Base-by-base conservation (phyloP, 92 coral and sea anemone genomes). In the Epizoanthus scotinus region DNA sequence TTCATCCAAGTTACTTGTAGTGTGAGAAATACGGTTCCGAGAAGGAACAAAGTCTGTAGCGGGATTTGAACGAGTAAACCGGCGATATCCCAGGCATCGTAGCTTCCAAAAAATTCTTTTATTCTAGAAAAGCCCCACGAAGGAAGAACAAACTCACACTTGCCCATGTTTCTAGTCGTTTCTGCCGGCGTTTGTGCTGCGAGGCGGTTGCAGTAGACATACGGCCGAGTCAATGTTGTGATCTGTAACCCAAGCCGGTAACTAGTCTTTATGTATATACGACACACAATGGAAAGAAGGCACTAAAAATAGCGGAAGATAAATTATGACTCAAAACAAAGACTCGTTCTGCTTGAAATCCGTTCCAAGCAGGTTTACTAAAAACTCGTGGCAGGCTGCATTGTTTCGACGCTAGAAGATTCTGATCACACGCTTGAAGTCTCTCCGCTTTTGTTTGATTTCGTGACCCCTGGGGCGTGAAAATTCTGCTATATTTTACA, bases 1-100 rank as follows among this genome's bases (percentile, higher is more conserved):
- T 79, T 85, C 68, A 79, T 90, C 97, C 97, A 92, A 58, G 80
- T 79, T 20, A 92, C 84, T 70, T 92, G 97, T 25, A 92, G 42
- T 21, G 90, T 70, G 57, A 92, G 91, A 70, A 92, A 84, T 59
- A 83, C 22, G 17, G 92, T 85, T 20, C 97, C 94, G 19, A 92
- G 78, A 53, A 79, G 56, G 69, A 85, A 87, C 53, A 92, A 62
- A 25, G 84, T 75, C 38, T 92, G 92, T 44, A 92, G 84, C 27
- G 89, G 88, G 36, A 90, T 70, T 71, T 90, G 91, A 40, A 92
- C 50, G 69, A 90, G 42, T 78, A 71, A 85, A 27, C 87, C 83
- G n/a, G 91, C 73, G 60, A 92, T 68, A 74, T 90, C 92, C 75
- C 82, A 83, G 8, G 60, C 28, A 44, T 83, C 92, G 47, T 78